Percentiles rank a stretch among this genome's conserved stretches.
Evolutionary conservation across 2,113 vertebrate species (phyloP).

Genomic region (Chitala chitala): DNA sequence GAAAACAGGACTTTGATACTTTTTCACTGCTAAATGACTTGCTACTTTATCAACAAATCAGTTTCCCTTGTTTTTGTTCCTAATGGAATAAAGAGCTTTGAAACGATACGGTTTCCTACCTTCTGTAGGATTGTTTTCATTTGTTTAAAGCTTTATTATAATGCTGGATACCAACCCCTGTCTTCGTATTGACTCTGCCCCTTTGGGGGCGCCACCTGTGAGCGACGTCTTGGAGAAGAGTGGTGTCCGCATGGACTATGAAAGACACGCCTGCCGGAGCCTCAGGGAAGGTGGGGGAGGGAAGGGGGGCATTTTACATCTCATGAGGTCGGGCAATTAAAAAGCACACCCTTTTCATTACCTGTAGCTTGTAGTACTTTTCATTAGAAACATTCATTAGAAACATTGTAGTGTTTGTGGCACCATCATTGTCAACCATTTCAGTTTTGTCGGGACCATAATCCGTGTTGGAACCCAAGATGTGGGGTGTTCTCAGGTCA

Average conservation of each 20-base stretch:
- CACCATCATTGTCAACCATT: too few species aligned
- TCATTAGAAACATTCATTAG: too few species aligned
- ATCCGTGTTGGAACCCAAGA: too few species aligned
- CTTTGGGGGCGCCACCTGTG: constrained; percentile 50
- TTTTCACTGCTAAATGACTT: neutral
- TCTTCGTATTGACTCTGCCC: constrained; percentile 44
- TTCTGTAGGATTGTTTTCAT: constrained; percentile 9
- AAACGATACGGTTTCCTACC: constrained; percentile 1
- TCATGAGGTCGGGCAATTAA: too few species aligned
- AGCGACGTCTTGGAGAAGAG: constrained; percentile 45
- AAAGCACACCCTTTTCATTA: too few species aligned
- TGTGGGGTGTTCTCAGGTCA: neutral
- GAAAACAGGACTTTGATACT: too few species aligned
- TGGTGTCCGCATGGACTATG: constrained; percentile 47
- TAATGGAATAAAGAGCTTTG: constrained; percentile 21
- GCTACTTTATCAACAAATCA: neutral
- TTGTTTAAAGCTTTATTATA: constrained; percentile 17
- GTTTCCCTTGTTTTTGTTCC: neutral
- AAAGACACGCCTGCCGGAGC: constrained; percentile 54
- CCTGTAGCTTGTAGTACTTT: too few species aligned
- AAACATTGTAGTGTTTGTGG: too few species aligned
- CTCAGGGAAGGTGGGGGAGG: constrained; percentile 57
- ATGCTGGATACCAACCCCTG: constrained; percentile 50
- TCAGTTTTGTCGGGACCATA: too few species aligned
- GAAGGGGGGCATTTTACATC: neutral